Percentiles rank a stretch among this genome's conserved stretches.
phyloP scores from a whole-genome alignment of 1,140 invertebrate species.

The Hyphantria cunea region DNA sequence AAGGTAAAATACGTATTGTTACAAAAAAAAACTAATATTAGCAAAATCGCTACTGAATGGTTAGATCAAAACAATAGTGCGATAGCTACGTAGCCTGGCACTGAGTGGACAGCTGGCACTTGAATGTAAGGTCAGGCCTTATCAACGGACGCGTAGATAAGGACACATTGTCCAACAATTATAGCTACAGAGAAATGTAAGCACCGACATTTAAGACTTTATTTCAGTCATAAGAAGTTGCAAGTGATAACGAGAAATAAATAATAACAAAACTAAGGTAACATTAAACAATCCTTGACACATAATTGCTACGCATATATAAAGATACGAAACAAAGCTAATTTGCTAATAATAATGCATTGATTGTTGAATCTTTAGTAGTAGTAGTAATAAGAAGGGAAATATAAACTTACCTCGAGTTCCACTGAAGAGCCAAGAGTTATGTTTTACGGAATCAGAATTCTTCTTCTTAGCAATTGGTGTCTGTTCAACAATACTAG shows the following conservation, averaged over 20 bases:
- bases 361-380: no score
- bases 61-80: background rate
- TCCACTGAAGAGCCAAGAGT: constrained; percentile 75
- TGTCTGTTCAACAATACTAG: constrained; percentile 66
- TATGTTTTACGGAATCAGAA: constrained; percentile 59
- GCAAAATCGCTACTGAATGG: no score
- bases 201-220: background rate
- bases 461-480: constrained; percentile 65
- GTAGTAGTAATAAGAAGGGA: background rate
- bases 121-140: constrained; percentile 1
- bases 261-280: no score
- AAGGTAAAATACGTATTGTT: no score
- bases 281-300: no score
- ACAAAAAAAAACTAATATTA: no score
- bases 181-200: background rate
- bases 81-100: background rate
- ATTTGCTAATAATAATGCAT: no score
- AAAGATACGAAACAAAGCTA: no score
- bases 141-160: constrained; percentile 2
- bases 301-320: no score
- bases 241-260: background rate
- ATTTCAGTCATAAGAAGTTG: background rate
- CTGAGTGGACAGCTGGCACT: background rate
- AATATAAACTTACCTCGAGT: constrained; percentile 57
- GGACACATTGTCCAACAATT: background rate